These are phyloP conservation scores for Prionailurus bengalensis DNA, from an alignment of 2,113 vertebrate species.

Conservation along the genomic window DNA sequence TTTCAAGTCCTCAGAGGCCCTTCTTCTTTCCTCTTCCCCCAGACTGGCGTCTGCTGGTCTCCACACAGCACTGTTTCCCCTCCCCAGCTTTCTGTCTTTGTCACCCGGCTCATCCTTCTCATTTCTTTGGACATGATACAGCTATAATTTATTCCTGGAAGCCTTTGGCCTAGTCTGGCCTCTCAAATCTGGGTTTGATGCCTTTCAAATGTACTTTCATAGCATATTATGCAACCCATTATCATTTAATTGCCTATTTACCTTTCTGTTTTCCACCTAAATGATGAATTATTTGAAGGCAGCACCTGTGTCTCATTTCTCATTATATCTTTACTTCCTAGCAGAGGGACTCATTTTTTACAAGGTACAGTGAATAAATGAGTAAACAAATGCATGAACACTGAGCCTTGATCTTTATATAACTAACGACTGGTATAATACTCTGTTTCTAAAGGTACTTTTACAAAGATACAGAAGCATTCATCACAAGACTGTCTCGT, in stretches of 20 bases:
- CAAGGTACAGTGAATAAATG: slow-evolving; percentile 14
- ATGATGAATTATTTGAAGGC: slow-evolving; percentile 39
- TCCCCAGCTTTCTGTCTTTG: not conserved
- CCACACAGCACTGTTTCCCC: too few relatives aligned
- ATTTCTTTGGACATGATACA: rapidly evolving
- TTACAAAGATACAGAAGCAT: not conserved
- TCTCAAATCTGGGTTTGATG: not conserved
- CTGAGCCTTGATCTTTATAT: not conserved
- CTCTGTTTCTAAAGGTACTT: not conserved
- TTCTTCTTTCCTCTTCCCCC: not conserved
- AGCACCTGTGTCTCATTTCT: slow-evolving; percentile 42
- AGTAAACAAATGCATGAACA: not conserved
- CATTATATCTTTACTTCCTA: not conserved
- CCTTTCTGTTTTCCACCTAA: slow-evolving; percentile 39
- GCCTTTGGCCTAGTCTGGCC: not conserved
- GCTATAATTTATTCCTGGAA: not conserved
- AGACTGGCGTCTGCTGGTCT: not conserved
- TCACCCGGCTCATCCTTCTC: not conserved
- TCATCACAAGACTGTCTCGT: not conserved
- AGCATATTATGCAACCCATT: not conserved
- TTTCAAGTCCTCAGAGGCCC: not conserved
- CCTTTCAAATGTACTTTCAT: not conserved
- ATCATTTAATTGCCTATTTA: slow-evolving; percentile 57
- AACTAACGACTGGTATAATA: not conserved
- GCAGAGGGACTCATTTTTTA: not conserved